A percentile compares a stretch with the other conserved stretches of the same genome.
These are phyloP conservation scores for Chrysomela aeneicollis DNA, from an alignment of 2,888 invertebrate species.

Conservation along the genomic window DNA sequence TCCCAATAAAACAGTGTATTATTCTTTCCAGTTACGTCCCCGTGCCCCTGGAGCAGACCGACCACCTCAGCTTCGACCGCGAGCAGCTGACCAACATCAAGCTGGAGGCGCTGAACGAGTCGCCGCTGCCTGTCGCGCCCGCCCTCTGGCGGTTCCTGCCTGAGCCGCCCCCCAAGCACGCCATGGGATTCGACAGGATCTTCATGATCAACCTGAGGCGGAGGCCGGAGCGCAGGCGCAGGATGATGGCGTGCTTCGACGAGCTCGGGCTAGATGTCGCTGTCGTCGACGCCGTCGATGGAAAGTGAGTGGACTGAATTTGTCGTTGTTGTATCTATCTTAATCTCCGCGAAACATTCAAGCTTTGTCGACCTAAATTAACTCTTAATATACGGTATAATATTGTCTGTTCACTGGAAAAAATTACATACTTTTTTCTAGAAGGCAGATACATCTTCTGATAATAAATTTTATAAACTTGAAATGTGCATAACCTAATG, in stretches of 20 bases:
- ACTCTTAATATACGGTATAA: too few species aligned
- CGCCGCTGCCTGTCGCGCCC: slow-evolving; percentile 61
- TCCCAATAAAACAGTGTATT: too few species aligned
- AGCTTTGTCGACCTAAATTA: too few species aligned
- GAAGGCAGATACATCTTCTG: neutral
- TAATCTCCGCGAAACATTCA: too few species aligned
- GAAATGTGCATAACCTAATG: too few species aligned
- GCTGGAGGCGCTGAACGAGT: slow-evolving; percentile 64
- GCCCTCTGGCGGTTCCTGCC: slow-evolving; percentile 54
- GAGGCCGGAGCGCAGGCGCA: slow-evolving; percentile 76
- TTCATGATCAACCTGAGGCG: slow-evolving; percentile 93
- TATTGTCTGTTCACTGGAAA: too few species aligned
- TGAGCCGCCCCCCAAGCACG: slow-evolving; percentile 64
- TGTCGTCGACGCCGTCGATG: slow-evolving; percentile 86
- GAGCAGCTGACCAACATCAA: slow-evolving; percentile 80
- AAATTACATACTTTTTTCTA: neutral
- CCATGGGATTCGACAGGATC: slow-evolving; percentile 78
- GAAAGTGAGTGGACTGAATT: slow-evolving; percentile 75
- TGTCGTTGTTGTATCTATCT: too few species aligned
- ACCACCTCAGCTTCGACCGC: slow-evolving; percentile 70
- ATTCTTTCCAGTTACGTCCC: slow-evolving; percentile 15
- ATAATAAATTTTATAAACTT: neutral
- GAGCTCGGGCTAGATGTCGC: slow-evolving; percentile 83
- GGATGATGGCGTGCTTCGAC: slow-evolving; percentile 83
- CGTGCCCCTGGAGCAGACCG: slow-evolving; percentile 77